Conservation (phyloP, 2,888 invertebrate genomes). For the Erebia aethiops region DNA sequence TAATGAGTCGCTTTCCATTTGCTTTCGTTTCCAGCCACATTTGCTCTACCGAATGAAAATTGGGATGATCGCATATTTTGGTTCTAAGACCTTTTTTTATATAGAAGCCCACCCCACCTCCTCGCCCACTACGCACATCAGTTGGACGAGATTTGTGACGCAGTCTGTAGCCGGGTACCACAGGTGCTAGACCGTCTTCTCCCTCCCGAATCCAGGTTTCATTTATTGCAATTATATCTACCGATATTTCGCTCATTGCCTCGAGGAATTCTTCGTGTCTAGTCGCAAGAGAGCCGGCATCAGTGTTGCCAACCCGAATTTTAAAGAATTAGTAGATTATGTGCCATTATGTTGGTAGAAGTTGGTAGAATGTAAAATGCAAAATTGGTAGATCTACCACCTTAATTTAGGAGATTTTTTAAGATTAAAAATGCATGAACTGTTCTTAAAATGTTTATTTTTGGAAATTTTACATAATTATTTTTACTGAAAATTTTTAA, state of each 20-base stretch:
- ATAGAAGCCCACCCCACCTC: conserved; percentile 34
- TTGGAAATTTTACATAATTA: too few relatives aligned
- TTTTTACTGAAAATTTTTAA: too few relatives aligned
- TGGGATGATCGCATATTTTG: conserved; percentile 10
- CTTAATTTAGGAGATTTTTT: too few relatives aligned
- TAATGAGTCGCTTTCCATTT: background rate
- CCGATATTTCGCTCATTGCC: conserved; percentile 29
- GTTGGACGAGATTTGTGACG: conserved; percentile 20
- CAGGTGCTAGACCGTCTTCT: conserved; percentile 33
- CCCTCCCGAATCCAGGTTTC: conserved; percentile 41
- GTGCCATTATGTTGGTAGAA: too few relatives aligned
- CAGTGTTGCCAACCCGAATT: too few relatives aligned
- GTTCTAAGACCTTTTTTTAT: conserved; percentile 10
- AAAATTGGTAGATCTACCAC: too few relatives aligned
- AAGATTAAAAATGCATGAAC: too few relatives aligned
- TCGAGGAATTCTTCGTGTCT: conserved; percentile 39
- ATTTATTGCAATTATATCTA: conserved; percentile 43
- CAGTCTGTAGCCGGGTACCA: conserved; percentile 39
- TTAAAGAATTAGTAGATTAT: too few relatives aligned
- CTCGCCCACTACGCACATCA: background rate
- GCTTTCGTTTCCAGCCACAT: conserved; percentile 36
- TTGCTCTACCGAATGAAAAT: conserved; percentile 28
- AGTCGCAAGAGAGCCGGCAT: conserved; percentile 42
- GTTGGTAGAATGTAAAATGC: too few relatives aligned
- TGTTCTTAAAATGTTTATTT: too few relatives aligned